A percentile compares a stretch with the other conserved stretches of the same genome.
These are phyloP conservation scores for Lacerta agilis DNA, from an alignment of 2,797 vertebrate genomes.

Conservation along the genomic window DNA sequence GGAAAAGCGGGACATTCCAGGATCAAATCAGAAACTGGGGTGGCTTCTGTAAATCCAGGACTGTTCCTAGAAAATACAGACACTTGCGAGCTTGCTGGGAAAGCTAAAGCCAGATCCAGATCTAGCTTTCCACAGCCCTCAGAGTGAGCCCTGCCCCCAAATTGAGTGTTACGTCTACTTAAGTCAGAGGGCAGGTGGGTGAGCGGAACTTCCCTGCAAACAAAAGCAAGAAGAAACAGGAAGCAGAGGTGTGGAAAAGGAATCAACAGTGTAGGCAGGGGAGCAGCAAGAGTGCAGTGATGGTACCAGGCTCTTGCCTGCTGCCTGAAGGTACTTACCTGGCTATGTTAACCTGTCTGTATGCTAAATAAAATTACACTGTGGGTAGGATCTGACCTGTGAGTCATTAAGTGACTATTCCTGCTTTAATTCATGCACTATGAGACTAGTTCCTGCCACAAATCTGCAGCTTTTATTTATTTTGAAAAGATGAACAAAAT, in stretches of 20 bases:
- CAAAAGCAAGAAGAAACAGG: not conserved
- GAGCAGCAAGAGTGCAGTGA: not conserved
- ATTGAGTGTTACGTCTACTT: not conserved
- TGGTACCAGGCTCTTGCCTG: not conserved
- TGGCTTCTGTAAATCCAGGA: too few species aligned
- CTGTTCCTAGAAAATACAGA: too few species aligned
- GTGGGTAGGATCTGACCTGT: not conserved
- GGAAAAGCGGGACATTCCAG: too few species aligned
- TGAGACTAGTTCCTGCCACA: not conserved
- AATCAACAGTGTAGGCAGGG: not conserved
- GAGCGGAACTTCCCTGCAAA: not conserved
- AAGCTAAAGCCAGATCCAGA: not conserved
- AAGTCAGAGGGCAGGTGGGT: not conserved
- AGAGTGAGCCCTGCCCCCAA: not conserved
- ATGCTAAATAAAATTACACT: not conserved
- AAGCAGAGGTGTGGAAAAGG: not conserved
- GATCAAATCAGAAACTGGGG: too few species aligned
- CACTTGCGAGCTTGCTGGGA: not conserved
- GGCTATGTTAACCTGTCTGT: not conserved
- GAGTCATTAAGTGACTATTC: not conserved
- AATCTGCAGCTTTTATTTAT: not conserved
- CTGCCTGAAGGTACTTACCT: not conserved
- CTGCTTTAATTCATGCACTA: not conserved
- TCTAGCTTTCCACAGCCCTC: not conserved
- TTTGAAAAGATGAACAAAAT: not conserved